Conservation (phyloP, 2,797 vertebrate species). For the Myotis pilosus region DNA sequence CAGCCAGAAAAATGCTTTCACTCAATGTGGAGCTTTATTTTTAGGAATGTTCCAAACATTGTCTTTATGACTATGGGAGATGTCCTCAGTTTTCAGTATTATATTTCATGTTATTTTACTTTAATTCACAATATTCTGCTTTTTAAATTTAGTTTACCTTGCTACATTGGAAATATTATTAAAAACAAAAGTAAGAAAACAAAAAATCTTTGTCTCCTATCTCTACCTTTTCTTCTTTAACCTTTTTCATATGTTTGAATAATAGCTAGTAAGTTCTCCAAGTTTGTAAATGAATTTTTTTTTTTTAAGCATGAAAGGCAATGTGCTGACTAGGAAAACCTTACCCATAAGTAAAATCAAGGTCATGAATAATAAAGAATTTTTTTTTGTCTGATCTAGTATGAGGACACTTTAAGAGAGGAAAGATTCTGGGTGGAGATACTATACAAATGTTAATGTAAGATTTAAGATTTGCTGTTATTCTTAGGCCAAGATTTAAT, state of each 20-base stretch:
- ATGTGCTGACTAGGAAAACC: not conserved
- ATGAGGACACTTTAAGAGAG: not conserved
- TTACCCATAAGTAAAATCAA: not conserved
- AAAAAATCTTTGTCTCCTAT: not conserved
- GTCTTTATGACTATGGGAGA: not conserved
- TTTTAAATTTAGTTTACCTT: constrained; percentile 8
- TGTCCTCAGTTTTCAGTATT: not conserved
- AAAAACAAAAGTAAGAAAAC: constrained; percentile 14
- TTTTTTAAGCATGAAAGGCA: not conserved
- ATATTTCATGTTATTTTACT: not conserved
- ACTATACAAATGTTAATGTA: not conserved
- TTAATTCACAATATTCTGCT: not conserved
- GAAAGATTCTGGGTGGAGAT: not conserved
- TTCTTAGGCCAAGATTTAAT: constrained; percentile 33
- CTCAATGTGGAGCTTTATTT: constrained; percentile 21
- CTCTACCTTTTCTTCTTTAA: not conserved
- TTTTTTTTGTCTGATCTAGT: not conserved
- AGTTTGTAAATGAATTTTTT: not conserved
- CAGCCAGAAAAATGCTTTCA: not conserved
- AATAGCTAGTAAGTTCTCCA: constrained; percentile 3
- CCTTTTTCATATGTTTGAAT: constrained; percentile 2
- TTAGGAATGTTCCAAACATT: not conserved
- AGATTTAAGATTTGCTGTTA: not conserved
- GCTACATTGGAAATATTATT: constrained; percentile 11
- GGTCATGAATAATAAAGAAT: not conserved